Conservation (phyloP, 2,888 invertebrate species). For the Spialia ferax region DNA sequence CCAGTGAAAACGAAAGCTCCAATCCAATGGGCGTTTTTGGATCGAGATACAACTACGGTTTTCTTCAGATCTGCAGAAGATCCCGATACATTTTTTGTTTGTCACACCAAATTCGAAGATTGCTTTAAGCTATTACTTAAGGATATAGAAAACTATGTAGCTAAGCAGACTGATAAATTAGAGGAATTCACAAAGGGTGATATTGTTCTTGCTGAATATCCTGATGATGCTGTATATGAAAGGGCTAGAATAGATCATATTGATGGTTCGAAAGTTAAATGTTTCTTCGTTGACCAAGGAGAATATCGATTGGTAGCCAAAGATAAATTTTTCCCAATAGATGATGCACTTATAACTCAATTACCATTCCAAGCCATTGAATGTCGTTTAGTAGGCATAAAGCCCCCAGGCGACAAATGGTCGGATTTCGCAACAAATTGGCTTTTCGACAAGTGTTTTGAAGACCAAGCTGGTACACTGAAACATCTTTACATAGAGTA, state of each 20-base stretch:
- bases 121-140: constrained; percentile 67
- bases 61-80: constrained; percentile 73
- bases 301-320: constrained; percentile 77
- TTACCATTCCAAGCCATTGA: constrained; percentile 89
- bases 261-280: constrained; percentile 70
- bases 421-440: constrained; percentile 81
- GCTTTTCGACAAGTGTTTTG: constrained; percentile 77
- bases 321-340: constrained; percentile 76
- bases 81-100: constrained; percentile 81
- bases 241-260: constrained; percentile 76
- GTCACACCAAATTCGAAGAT: constrained; percentile 75
- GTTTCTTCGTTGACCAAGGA: constrained; percentile 89
- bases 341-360: constrained; percentile 76
- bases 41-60: constrained; percentile 69
- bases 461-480: constrained; percentile 62
- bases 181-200: constrained; percentile 65
- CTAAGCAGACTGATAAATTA: constrained; percentile 53
- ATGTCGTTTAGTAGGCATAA: constrained; percentile 85
- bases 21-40: constrained; percentile 82
- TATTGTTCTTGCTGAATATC: constrained; percentile 81
- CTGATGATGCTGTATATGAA: constrained; percentile 71
- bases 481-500: constrained; percentile 77
- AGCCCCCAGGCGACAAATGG: constrained; percentile 80
- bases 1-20: constrained; percentile 49
- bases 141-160: constrained; percentile 70